phyloP scores from a whole-genome alignment of 2,113 vertebrate species.

The Pseudorectes ferrugineus region DNA sequence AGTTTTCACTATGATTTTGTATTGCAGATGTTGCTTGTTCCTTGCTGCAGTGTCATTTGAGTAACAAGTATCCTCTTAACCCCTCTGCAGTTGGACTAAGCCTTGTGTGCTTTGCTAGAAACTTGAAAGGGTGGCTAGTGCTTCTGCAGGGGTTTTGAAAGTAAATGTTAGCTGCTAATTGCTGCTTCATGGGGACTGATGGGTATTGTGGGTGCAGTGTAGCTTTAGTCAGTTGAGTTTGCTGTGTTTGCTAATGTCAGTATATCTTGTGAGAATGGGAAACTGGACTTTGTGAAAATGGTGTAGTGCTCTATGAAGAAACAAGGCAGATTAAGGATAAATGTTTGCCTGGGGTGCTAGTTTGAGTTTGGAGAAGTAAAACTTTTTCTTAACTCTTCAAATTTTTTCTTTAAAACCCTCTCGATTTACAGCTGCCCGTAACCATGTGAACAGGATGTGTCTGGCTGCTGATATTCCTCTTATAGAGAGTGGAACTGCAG shows the following conservation, averaged over 20 bases:
- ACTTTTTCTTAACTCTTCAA: not conserved
- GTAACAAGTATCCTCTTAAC: not conserved
- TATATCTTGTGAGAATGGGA: not conserved
- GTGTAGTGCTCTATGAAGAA: rapidly evolving
- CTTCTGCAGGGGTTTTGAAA: not conserved
- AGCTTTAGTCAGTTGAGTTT: not conserved
- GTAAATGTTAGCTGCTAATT: not conserved
- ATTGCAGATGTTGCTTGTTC: not conserved
- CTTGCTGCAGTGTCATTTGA: not conserved
- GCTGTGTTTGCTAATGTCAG: not conserved
- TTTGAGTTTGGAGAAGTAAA: not conserved
- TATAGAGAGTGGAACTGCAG: slow-evolving; percentile 97
- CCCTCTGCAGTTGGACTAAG: not conserved
- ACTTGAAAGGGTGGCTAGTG: not conserved
- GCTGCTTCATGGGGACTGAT: not conserved
- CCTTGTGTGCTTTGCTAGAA: not conserved
- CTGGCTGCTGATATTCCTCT: slow-evolving; percentile 94
- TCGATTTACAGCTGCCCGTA: slow-evolving; percentile 84
- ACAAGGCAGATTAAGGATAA: not conserved
- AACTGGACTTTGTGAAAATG: not conserved
- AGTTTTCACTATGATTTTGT: not conserved
- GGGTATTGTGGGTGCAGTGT: not conserved
- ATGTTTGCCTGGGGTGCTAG: not conserved
- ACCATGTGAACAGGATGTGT: slow-evolving; percentile 98
- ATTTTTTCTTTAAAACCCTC: not conserved